phyloP scores from a whole-genome alignment of 1,140 invertebrate species.

The Drosophila punjabiensis region DNA sequence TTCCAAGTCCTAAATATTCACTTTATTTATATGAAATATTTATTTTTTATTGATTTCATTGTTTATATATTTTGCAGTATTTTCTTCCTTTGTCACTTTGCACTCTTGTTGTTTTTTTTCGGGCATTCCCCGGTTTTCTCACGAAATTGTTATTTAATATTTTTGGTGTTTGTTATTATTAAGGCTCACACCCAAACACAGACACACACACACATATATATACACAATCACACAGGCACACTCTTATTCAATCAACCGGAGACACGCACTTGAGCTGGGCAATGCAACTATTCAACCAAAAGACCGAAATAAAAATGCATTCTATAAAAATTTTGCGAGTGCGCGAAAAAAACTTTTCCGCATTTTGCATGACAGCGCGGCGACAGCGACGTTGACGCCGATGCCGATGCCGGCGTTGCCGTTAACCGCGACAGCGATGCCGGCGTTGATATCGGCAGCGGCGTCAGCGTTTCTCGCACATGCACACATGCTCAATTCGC shows the following conservation, averaged over 20 bases:
- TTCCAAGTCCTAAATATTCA: not conserved
- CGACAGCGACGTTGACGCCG: slow-evolving; percentile 52
- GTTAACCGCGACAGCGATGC: slow-evolving; percentile 44
- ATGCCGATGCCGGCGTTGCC: slow-evolving; percentile 14
- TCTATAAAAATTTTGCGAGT: slow-evolving; percentile 83
- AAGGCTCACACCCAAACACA: slow-evolving; percentile 27
- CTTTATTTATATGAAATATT: not conserved
- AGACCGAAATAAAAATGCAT: slow-evolving; percentile 83
- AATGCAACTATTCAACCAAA: slow-evolving; percentile 83
- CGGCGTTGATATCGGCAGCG: slow-evolving; percentile 24
- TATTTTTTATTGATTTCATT: not conserved
- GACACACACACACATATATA: slow-evolving; percentile 9
- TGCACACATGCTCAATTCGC: slow-evolving; percentile 15
- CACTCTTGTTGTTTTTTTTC: slow-evolving; percentile 11
- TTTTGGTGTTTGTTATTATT: slow-evolving; percentile 16
- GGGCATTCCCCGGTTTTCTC: slow-evolving; percentile 42
- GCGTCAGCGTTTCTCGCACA: slow-evolving; percentile 46
- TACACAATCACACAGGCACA: slow-evolving; percentile 28
- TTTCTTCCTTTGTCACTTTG: slow-evolving; percentile 24
- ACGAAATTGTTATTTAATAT: slow-evolving; percentile 43
- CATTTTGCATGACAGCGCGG: slow-evolving; percentile 76
- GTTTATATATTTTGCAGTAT: not conserved
- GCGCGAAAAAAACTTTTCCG: slow-evolving; percentile 82
- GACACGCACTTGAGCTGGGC: slow-evolving; percentile 64
- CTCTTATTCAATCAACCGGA: slow-evolving; percentile 51